Percentiles rank a stretch among this genome's conserved stretches.
phyloP scores from a whole-genome alignment of 2,113 vertebrate species.

The Gyps fulvus region DNA sequence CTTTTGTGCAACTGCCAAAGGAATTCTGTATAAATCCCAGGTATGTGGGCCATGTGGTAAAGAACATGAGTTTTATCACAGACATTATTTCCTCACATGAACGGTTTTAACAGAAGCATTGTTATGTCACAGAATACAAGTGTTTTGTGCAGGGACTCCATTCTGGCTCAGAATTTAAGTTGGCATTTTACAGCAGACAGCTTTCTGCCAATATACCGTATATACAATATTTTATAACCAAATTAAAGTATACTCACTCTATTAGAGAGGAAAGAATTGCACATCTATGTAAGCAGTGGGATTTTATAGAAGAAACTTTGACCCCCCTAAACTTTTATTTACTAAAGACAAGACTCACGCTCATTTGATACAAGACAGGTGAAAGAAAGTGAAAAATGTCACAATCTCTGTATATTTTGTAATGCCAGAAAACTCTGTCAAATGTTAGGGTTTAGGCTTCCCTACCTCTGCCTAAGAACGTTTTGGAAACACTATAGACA shows the following conservation, averaged over 20 bases:
- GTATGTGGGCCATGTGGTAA: not conserved
- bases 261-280: not conserved
- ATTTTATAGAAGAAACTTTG: not conserved
- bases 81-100: constrained; percentile 3
- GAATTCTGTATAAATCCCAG: not conserved
- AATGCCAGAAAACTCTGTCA: not conserved
- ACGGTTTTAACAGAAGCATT: not conserved
- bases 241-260: not conserved
- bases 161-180: not conserved
- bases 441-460: not conserved
- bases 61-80: not conserved
- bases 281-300: not conserved
- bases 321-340: not conserved
- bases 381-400: not conserved
- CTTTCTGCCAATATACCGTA: not conserved
- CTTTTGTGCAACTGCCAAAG: constrained; percentile 16
- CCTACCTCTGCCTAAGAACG: not conserved
- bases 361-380: not conserved
- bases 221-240: not conserved
- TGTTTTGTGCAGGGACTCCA: not conserved
- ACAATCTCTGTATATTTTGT: not conserved
- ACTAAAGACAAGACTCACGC: not conserved
- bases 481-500: not conserved
- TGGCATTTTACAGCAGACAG: not conserved
- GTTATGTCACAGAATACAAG: constrained; percentile 15